Conservation (phyloP, 1,140 invertebrate species). For the Mya arenaria region DNA sequence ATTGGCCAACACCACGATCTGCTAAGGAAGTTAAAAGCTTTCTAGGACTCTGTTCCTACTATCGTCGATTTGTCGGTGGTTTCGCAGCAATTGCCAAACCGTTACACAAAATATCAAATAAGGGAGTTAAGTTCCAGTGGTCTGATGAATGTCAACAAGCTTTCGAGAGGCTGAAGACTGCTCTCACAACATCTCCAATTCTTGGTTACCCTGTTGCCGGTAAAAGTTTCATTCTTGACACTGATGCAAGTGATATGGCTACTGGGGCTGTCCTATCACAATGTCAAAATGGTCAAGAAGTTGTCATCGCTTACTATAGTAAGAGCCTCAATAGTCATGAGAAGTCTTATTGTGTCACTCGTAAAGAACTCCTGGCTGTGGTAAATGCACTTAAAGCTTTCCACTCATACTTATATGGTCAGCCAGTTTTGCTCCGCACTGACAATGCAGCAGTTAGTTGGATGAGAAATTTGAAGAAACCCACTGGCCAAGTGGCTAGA, state of each 20-base stretch:
- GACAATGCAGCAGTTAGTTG: slow-evolving; percentile 67
- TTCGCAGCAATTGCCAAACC: slow-evolving; percentile 6
- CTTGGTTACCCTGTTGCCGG: slow-evolving; percentile 38
- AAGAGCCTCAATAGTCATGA: slow-evolving; percentile 75
- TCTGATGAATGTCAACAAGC: not conserved
- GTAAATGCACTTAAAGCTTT: slow-evolving; percentile 56
- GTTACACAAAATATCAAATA: slow-evolving; percentile 18
- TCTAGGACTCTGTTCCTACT: no score
- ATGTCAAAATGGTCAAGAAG: slow-evolving; percentile 57
- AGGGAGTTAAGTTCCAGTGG: slow-evolving; percentile 3
- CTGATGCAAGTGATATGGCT: slow-evolving; percentile 45
- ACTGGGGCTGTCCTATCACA: slow-evolving; percentile 66
- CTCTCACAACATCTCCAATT: slow-evolving; percentile 43
- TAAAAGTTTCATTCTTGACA: slow-evolving; percentile 46
- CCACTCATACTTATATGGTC: slow-evolving; percentile 62
- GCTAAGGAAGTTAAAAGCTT: no score
- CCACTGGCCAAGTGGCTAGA: slow-evolving; percentile 64
- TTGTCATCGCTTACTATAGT: slow-evolving; percentile 64
- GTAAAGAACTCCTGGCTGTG: slow-evolving; percentile 65
- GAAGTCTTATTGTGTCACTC: slow-evolving; percentile 79
- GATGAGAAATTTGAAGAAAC: slow-evolving; percentile 57
- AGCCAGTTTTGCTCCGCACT: slow-evolving; percentile 58
- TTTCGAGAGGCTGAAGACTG: slow-evolving; percentile 30
- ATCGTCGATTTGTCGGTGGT: not conserved
- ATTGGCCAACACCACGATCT: no score